Evolutionary conservation across 2,888 invertebrate species (phyloP), one percentile per base, ranked within the genome.

Genomic region (Sepiola atlantica): DNA sequence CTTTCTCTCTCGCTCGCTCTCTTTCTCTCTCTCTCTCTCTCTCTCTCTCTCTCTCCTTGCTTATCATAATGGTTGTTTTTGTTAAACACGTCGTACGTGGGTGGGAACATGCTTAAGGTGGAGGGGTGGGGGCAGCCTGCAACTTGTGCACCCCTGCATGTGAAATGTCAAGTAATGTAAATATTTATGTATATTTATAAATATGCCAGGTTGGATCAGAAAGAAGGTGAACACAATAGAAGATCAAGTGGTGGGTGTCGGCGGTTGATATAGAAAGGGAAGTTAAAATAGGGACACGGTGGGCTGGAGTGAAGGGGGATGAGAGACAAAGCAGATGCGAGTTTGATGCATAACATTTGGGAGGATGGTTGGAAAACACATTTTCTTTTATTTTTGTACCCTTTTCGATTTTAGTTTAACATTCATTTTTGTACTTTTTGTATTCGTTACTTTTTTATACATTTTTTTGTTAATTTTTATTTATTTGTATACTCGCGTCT

Each of bases 141-240:
- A 77, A 12, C 77, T n/a, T n/a, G 18, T 32, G n/a, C n/a, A 77
- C 16, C 77, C 32, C 77, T 77, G 77, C 16, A 77, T 77, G 14
- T 14, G n/a, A 77, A 77, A 77, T 77, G 77, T 77, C 77, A 77
- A n/a, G 77, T 3, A 77, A 32, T n/a, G 32, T 77, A 77, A 77
- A n/a, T 77, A 77, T 77, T 77, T 77, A 77, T 77, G 18, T 77
- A n/a, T n/a, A 77, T 77, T n/a, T 77, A 77, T 77, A 77, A 77
- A 77, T 77, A 77, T 77, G 16, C 77, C 77, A 77, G 32, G 77
- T 77, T 32, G 77, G n/a, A 21, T 12, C 77, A 77, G n/a, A 21
- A n/a, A 32, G n/a, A 32, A 77, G 77, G n/a, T n/a, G 77, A 32
- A 6, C n/a, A 77, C 77, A 77, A 77, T 77, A 77, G n/a, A 77